Conservation (phyloP, 2,888 invertebrate genomes). For the Cryptus armator region DNA sequence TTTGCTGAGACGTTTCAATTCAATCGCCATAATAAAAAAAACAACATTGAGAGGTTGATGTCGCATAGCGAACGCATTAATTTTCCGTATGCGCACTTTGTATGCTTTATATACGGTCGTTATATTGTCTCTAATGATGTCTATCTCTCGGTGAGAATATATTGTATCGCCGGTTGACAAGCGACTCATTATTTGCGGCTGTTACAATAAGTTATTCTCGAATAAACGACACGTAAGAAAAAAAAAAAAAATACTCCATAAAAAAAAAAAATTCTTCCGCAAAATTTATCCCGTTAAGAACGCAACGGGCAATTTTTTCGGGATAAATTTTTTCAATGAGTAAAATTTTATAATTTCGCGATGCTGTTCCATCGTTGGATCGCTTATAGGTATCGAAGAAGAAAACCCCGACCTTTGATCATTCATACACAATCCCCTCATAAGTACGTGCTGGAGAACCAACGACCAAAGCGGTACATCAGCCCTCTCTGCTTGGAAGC, state of each 20-base stretch:
- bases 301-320: not conserved
- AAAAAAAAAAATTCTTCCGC: constrained; percentile 16
- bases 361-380: constrained; percentile 38
- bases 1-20: constrained; percentile 58
- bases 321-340: not conserved
- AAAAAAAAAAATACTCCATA: not conserved
- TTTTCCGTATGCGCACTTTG: constrained; percentile 28
- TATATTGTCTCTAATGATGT: constrained; percentile 62
- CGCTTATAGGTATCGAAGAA: not conserved
- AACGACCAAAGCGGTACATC: constrained; percentile 44
- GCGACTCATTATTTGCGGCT: constrained; percentile 37
- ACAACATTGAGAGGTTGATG: constrained; percentile 50
- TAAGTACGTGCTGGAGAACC: constrained; percentile 62
- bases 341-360: not conserved
- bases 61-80: constrained; percentile 50
- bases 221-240: not conserved
- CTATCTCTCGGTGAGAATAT: constrained; percentile 48
- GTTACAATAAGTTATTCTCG: constrained; percentile 5
- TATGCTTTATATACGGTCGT: constrained; percentile 27
- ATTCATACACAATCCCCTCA: constrained; percentile 12
- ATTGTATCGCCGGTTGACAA: constrained; percentile 34
- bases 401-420: not conserved
- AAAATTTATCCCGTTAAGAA: not conserved
- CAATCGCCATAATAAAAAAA: constrained; percentile 47
- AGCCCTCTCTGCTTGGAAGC: constrained; percentile 32